phyloP scores from a whole-genome alignment of 2,888 invertebrate species.

The Eledona agricola region DNA sequence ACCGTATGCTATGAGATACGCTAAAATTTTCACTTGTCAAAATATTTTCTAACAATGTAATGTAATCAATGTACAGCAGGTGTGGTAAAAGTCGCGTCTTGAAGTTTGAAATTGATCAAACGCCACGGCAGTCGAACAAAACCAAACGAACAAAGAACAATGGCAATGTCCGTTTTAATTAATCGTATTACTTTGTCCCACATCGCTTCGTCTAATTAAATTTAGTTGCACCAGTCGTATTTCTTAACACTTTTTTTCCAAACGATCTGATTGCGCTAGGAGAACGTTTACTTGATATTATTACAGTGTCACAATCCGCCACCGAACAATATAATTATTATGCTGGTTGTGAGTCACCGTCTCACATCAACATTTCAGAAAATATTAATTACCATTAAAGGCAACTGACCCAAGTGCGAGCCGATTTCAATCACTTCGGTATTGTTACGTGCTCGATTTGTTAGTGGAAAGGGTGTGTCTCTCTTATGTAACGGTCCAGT shows the following conservation, averaged over 20 bases:
- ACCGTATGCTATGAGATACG: too few relatives aligned
- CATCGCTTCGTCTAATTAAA: slow-evolving; percentile 22
- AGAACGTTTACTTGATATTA: slow-evolving; percentile 19
- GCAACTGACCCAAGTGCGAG: slow-evolving; percentile 9
- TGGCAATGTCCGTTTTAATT: too few relatives aligned
- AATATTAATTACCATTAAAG: slow-evolving; percentile 28
- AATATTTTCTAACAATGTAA: too few relatives aligned
- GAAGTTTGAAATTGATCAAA: too few relatives aligned
- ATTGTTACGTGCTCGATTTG: slow-evolving; percentile 11
- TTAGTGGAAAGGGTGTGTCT: slow-evolving; percentile 1
- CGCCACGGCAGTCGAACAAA: too few relatives aligned
- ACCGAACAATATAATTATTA: slow-evolving; percentile 25
- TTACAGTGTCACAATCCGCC: slow-evolving; percentile 16
- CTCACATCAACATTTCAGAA: slow-evolving; percentile 13
- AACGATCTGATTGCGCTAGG: slow-evolving; percentile 17
- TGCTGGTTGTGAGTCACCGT: slow-evolving; percentile 19
- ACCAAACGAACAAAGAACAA: too few relatives aligned
- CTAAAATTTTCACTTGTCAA: too few relatives aligned
- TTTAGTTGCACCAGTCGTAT: slow-evolving; percentile 21
- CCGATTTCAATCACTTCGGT: neutral
- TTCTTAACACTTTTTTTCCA: slow-evolving; percentile 23
- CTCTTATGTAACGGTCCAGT: too few relatives aligned
- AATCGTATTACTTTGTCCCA: slow-evolving; percentile 15
- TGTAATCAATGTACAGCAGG: too few relatives aligned
- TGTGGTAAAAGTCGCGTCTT: too few relatives aligned